phyloP scores from a whole-genome alignment of 2,888 invertebrate genomes.

The Colletes collaris region DNA sequence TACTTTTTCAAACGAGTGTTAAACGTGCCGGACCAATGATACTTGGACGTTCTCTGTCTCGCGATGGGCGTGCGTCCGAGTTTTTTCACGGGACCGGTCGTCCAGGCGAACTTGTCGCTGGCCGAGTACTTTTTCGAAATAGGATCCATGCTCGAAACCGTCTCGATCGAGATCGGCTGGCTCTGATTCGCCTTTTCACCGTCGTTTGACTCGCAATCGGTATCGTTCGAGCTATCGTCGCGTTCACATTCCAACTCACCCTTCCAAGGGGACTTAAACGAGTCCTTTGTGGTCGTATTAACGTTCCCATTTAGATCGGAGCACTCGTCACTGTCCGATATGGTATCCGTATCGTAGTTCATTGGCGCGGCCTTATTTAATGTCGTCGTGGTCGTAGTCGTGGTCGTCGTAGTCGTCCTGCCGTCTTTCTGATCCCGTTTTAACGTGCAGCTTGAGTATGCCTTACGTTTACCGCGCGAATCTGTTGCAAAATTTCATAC shows the following conservation, averaged over 20 bases:
- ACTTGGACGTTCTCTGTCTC: conserved; percentile 68
- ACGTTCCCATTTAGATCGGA: conserved; percentile 34
- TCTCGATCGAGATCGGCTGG: neutral
- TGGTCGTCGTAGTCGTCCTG: conserved; percentile 45
- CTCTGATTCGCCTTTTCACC: neutral
- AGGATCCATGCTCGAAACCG: neutral
- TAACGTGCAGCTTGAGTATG: conserved; percentile 75
- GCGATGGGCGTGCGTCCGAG: conserved; percentile 40
- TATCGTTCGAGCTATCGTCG: conserved; percentile 31
- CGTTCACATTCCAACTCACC: conserved; percentile 36
- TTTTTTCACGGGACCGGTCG: conserved; percentile 7
- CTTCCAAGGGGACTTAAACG: conserved; percentile 68
- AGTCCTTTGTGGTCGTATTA: conserved; percentile 31
- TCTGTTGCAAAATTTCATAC: conserved; percentile 80
- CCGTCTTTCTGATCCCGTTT: conserved; percentile 67
- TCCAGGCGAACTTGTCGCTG: neutral
- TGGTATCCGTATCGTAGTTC: conserved; percentile 53
- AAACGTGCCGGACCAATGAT: conserved; percentile 76
- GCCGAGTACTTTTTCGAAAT: neutral
- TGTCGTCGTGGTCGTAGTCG: conserved; percentile 19
- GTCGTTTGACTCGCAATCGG: conserved; percentile 32
- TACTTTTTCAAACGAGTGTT: conserved; percentile 27
- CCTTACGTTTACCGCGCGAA: conserved; percentile 74
- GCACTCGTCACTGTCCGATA: conserved; percentile 53
- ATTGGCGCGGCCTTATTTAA: conserved; percentile 53